These are phyloP conservation scores for Epinephelus lanceolatus DNA, from an alignment of 2,113 vertebrate genomes.

Conservation along the genomic window DNA sequence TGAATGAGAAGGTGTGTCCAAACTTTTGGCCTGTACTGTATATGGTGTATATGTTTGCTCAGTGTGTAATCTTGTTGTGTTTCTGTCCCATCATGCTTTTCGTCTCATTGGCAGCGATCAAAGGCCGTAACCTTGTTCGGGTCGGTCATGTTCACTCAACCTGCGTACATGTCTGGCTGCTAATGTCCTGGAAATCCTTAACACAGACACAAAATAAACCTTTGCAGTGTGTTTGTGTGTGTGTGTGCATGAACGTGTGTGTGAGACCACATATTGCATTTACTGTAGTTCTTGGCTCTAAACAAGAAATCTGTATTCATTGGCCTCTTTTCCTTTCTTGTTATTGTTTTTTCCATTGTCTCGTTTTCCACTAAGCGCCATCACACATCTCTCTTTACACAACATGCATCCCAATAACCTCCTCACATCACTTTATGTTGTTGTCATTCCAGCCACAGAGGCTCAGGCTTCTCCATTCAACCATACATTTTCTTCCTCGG, in stretches of 20 bases:
- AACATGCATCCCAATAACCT: slow-evolving; percentile 46
- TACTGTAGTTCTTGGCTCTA: not conserved
- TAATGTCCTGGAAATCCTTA: slow-evolving; percentile 79
- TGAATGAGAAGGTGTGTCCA: no score
- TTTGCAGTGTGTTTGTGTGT: not conserved
- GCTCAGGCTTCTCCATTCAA: slow-evolving; percentile 35
- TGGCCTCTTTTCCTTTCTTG: not conserved
- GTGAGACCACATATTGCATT: not conserved
- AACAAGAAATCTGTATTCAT: slow-evolving; percentile 49
- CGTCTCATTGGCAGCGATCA: slow-evolving; percentile 62
- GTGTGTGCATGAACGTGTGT: not conserved
- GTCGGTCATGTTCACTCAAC: slow-evolving; percentile 47
- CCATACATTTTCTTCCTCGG: slow-evolving; percentile 4
- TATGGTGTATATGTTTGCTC: slow-evolving; percentile 15
- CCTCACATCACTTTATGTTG: slow-evolving; percentile 32
- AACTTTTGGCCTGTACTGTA: no score
- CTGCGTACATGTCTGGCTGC: slow-evolving; percentile 50
- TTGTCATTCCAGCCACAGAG: slow-evolving; percentile 50
- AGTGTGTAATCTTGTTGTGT: slow-evolving; percentile 19
- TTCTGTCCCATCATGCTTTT: slow-evolving; percentile 32
- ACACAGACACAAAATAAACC: slow-evolving; percentile 51
- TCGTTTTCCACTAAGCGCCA: not conserved
- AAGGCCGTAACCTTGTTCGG: slow-evolving; percentile 40
- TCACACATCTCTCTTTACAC: slow-evolving; percentile 12
- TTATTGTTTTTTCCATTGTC: slow-evolving; percentile 44